Conservation (phyloP, 2,113 vertebrate species). For the Marmota monax region DNA sequence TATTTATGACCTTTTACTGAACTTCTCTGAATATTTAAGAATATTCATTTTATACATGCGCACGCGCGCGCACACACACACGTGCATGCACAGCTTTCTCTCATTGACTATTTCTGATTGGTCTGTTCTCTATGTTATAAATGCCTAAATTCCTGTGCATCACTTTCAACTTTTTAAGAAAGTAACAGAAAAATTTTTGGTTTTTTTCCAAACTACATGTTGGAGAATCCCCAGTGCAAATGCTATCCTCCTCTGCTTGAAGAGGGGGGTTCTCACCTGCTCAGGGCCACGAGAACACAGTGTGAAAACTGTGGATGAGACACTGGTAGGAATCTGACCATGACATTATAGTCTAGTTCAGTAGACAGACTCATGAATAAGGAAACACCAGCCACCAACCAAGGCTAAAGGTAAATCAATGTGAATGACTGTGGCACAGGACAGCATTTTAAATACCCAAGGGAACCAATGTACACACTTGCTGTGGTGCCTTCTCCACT, state of each 20-base stretch:
- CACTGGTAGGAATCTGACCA: background rate
- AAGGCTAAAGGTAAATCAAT: background rate
- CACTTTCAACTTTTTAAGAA: background rate
- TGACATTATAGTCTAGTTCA: background rate
- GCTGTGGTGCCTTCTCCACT: background rate
- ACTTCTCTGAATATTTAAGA: slow-evolving; percentile 9
- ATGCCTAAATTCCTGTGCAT: background rate
- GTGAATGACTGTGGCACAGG: background rate
- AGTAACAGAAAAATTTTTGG: background rate
- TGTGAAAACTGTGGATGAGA: background rate
- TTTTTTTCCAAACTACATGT: background rate
- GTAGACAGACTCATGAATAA: background rate
- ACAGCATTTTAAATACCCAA: background rate
- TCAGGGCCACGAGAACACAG: background rate
- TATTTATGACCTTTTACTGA: background rate
- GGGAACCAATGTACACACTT: background rate
- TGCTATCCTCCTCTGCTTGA: background rate
- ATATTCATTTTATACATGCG: too few relatives aligned
- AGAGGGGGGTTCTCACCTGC: background rate
- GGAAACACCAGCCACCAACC: background rate
- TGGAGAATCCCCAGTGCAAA: background rate
- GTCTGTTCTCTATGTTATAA: background rate
- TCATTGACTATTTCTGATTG: background rate
- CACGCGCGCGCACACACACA: background rate
- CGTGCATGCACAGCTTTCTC: background rate